Evolutionary conservation across 2,888 invertebrate genomes (phyloP), one percentile per base, ranked within the genome.

Genomic region (Mythimna lalbum): DNA sequence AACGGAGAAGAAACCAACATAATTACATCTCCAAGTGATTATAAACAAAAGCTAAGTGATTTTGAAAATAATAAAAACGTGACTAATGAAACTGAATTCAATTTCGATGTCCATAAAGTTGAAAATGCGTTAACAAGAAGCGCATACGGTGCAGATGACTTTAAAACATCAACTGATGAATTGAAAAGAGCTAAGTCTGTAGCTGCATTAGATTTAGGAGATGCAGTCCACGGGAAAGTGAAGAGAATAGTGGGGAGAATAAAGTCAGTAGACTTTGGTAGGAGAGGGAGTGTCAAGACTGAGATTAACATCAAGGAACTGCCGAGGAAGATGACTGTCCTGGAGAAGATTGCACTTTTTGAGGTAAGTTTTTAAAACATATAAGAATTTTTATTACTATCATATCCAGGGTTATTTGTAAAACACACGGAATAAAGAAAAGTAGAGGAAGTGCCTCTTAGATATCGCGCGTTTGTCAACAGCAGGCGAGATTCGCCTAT

Each of bases 301-400:
- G 90, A 89, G 7, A 91, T 92, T 0, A 91, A 81, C 60, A 73
- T 84, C 0, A 93, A 89, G 63, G 93, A 93, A 70, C 87, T 90
- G 80, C 93, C 94, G 0, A 88, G 88, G 39, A 91, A 89, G 74
- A 85, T 89, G 39, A 90, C 93, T 0, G 94, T 95, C 0, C 88
- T 88, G 6, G 93, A 94, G 79, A 94, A 92, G 66, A 93, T 95
- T 4, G 94, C 94, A 2, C 68, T 95, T 31, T 95, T 94, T 85
- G 95, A 95, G 92, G 95, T 95, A 86, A 88, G 53, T 62, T 55
- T 39, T 36, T 12, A 36, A 12, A 36, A 36, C 36, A n/a, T n/a
- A n/a, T n/a, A n/a, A n/a, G n/a, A n/a, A n/a, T n/a, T n/a, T n/a
- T n/a, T n/a, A n/a, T n/a, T n/a, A n/a, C n/a, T n/a, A n/a, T n/a